These are phyloP conservation scores for Hyposoter didymator DNA, from an alignment of 2,888 invertebrate species.

Conservation along the genomic window DNA sequence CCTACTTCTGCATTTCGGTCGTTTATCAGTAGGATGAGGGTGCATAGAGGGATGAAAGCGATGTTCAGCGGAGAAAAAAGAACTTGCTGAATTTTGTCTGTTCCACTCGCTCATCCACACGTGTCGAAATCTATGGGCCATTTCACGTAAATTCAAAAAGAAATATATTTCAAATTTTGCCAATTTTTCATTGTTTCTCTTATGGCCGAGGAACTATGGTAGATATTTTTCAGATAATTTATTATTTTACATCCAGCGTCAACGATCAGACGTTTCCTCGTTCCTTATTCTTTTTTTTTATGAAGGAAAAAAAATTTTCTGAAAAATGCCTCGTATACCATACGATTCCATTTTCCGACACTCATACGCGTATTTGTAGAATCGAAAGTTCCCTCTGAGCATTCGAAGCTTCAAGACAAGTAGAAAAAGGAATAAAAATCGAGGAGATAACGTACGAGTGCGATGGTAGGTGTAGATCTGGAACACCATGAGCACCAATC, in stretches of 20 bases:
- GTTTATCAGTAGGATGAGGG: conserved; percentile 74
- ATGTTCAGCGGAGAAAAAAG: conserved; percentile 34
- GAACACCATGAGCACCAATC: conserved; percentile 26
- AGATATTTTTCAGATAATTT: neutral
- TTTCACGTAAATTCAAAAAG: neutral
- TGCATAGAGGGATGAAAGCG: conserved; percentile 43
- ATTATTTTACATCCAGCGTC: neutral
- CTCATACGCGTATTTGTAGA: neutral
- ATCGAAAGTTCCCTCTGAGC: conserved; percentile 6
- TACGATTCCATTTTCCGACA: neutral
- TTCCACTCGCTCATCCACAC: conserved; percentile 22
- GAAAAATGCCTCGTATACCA: neutral
- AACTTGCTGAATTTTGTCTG: conserved; percentile 63
- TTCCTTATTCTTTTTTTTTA: neutral
- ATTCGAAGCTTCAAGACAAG: conserved; percentile 60
- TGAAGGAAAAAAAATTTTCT: neutral
- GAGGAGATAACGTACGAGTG: conserved; percentile 37
- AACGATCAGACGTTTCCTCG: neutral
- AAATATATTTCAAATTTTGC: neutral
- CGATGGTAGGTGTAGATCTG: conserved; percentile 38
- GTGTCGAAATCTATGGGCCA: neutral
- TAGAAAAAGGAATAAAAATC: neutral
- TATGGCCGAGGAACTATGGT: neutral
- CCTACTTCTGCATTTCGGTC: conserved; percentile 80
- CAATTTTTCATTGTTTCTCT: neutral